These are phyloP conservation scores for Blastobasis adustella DNA, from an alignment of 2,888 invertebrate species.

Conservation along the genomic window DNA sequence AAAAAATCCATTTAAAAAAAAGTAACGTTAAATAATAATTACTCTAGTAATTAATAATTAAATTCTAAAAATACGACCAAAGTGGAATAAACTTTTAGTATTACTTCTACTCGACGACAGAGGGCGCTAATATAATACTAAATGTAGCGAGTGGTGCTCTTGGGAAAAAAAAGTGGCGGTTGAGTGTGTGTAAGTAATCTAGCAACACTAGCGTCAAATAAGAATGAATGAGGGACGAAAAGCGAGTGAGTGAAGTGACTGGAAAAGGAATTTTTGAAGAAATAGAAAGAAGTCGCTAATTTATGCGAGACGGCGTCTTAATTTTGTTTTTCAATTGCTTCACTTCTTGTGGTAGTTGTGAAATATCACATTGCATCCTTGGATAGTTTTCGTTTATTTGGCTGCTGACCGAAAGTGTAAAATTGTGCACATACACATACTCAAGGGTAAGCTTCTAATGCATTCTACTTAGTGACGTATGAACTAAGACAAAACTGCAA, in stretches of 20 bases:
- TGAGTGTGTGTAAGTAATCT: not conserved
- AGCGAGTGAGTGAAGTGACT: constrained; percentile 6
- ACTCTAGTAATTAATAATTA: too few species aligned
- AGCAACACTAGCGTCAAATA: constrained; percentile 6
- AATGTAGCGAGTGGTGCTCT: too few species aligned
- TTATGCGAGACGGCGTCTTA: constrained; percentile 68
- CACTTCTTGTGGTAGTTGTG: constrained; percentile 51
- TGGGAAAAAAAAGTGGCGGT: too few species aligned
- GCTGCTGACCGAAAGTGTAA: constrained; percentile 27
- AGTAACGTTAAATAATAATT: too few species aligned
- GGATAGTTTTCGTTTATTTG: constrained; percentile 29
- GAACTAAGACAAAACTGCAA: constrained; percentile 7
- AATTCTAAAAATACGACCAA: not conserved
- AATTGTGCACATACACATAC: constrained; percentile 21
- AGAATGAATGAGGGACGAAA: constrained; percentile 40
- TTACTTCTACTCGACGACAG: constrained; percentile 19
- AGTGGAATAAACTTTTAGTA: constrained; percentile 4
- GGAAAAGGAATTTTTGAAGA: constrained; percentile 23
- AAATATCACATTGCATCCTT: constrained; percentile 49
- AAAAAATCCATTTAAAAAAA: too few species aligned
- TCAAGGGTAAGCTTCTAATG: constrained; percentile 55
- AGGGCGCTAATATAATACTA: constrained; percentile 15
- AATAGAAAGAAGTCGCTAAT: constrained; percentile 66
- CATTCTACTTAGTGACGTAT: constrained; percentile 66
- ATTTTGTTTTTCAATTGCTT: constrained; percentile 63